Evolutionary conservation across 2,797 vertebrate genomes (phyloP), one percentile per base, ranked within the genome.

Genomic region (Vultur gryphus): DNA sequence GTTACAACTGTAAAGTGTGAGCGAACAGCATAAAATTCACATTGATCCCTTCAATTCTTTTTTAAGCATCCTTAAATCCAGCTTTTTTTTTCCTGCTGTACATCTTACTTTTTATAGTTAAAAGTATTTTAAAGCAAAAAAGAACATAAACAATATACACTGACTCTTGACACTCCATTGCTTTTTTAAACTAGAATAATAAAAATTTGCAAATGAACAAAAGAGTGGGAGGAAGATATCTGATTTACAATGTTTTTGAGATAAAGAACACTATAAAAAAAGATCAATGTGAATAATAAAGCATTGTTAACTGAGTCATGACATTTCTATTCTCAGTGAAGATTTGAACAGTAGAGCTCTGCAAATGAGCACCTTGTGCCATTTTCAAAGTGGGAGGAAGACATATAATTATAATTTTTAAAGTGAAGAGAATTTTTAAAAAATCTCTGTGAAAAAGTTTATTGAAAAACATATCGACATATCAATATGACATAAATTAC

Each of bases 251-350:
- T 98, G 98, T 98, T 98, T 98, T 97, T 98, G 97, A 98, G 98
- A 98, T 98, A 98, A 98, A 98, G 98, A 98, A 98, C 97, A 98
- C 97, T 90, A 89, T 97, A 97, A 97, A 98, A 97, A 98, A 98
- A 97, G 97, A 98, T 98, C 97, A 97, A 96, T 95, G 98, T 97
- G 98, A 98, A 98, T 98, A 98, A 98, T 98, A 98, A 97, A 97
- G 97, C 98, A 98, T 98, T 98, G 98, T 98, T 98, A 98, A 98
- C 98, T 97, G 98, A 98, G 98, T 98, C 98, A 97, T 98, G 98
- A 98, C 98, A 98, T 98, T 98, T 98, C 98, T 97, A 98, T 98
- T 98, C 98, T 97, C 96, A 96, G 97, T 95, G 96, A 98, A 81
- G 90, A 97, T 96, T 97, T 97, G 94, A 98, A 97, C 97, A 87